Evolutionary conservation across 2,888 invertebrate genomes (phyloP), one percentile per base, ranked within the genome.

Genomic region (Pterostichus madidus): DNA sequence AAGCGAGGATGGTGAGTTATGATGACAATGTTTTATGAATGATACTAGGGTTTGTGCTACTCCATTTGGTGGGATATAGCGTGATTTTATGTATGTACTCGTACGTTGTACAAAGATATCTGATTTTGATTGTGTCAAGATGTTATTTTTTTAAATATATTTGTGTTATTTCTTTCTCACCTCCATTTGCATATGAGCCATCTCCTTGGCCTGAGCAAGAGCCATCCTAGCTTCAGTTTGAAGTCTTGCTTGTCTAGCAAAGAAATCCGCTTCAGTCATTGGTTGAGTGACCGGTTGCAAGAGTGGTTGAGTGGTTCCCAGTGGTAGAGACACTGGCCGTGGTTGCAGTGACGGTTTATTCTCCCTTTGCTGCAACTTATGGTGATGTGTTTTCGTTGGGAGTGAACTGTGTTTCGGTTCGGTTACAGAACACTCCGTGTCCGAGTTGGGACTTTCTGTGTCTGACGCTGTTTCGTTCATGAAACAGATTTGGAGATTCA

Each of bases 401-500:
- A 80, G 61, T n/a, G 85, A 85, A 35, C 44, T 64, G 73, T 71
- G 71, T 85, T 89, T 89, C 13, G 89, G 88, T 83, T 89, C 89
- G 35, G 89, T 88, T 85, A 89, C 86, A 0, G 90, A 88, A 83
- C 88, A 92, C 89, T 96, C 96, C 85, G 93, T 92, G 87, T 96
- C 96, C 80, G 95, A 95, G 85, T 92, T 92, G 85, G 94, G 95
- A 86, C 95, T 95, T 89, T 96, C 96, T 87, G 93, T 95, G 89
- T 96, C 96, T 77, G 96, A 96, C 84, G 95, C 95, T 81, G 96
- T 95, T 90, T 98, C 97, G 90, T 98, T 97, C 96, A 98, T 96
- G 91, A 97, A 98, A 92, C 98, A 98, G 87, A 98, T 97, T 92
- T 97, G 97, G 77, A 98, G 94, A 91, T 97, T 97, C 95, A 96